Evolutionary conservation across 2,888 invertebrate genomes (phyloP).

Genomic region (Trissoscelio sp.): DNA sequence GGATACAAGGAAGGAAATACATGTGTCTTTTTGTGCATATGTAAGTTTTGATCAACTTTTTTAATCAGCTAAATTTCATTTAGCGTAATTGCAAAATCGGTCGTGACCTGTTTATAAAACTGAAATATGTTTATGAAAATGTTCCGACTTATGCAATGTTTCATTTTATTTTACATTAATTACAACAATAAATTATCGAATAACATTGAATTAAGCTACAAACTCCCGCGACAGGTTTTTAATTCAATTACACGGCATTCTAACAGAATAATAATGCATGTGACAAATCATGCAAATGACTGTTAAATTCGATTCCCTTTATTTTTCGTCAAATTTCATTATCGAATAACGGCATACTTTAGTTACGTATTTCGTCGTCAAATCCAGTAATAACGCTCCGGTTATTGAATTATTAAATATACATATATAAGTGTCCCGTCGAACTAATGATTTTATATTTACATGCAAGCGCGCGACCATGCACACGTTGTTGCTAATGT

Average conservation of each 20-base stretch:
- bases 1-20: no score
- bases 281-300: conserved; percentile 38
- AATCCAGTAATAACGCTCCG: neutral
- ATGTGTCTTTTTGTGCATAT: no score
- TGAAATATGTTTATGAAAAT: no score
- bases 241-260: conserved; percentile 18
- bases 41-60: neutral
- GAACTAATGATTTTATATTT: conserved; percentile 27
- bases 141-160: neutral
- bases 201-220: conserved; percentile 8
- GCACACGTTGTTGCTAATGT: conserved; percentile 8
- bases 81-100: neutral
- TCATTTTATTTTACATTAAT: conserved; percentile 27
- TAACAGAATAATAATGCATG: conserved; percentile 43
- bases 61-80: no score
- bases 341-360: conserved; percentile 23
- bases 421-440: conserved; percentile 1
- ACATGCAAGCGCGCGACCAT: neutral
- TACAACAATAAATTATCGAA: conserved; percentile 29
- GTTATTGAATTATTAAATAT: conserved; percentile 26
- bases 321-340: conserved; percentile 32
- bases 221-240: conserved; percentile 7
- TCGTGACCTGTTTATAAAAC: neutral
- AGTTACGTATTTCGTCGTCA: conserved; percentile 23
- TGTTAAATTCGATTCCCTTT: conserved; percentile 37